Evolutionary conservation across 2,113 vertebrate species (phyloP), one percentile per base, ranked within the genome.

Genomic region (Phalacrocorax pelagicus): DNA sequence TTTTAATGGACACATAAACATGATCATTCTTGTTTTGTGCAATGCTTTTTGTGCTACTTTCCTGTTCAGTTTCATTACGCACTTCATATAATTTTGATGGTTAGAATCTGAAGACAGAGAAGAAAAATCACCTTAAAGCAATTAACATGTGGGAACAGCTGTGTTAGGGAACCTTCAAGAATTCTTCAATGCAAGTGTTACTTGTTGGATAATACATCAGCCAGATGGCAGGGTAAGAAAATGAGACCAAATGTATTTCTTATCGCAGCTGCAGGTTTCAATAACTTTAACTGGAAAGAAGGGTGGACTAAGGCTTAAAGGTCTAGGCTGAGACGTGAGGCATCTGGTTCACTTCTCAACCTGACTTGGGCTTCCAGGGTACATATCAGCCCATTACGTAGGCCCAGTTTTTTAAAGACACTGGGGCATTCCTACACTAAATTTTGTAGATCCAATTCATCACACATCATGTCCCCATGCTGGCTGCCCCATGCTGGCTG

Each of bases 1-100:
- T 93, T 95, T 95, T 95, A 97, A 97, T 94, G 78, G 91, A 89
- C 91, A 69, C 32, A 91, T 91, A 94, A 97, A 95, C 96, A 88
- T 91, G 92, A 93, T 94, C n/a, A 30, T 94, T 95, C 94, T 95
- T 92, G 94, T 71, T 95, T 88, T 59, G 38, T 93, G 82, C 65
- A 89, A 0, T 77, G 69, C 72, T 91, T 91, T 93, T 81, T 92
- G 79, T 90, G 81, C 81, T 85, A 14, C 74, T 92, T 95, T 84
- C 49, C 81, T 91, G 81, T 93, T 96, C 81, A 61, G 62, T 96
- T 94, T 94, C 93, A 94, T 96, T 94, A 94, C 3, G 24, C 79
- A 96, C 72, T 95, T 91, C 84, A 72, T 91, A 71, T 92, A 89
- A 87, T 95, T 94, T 94, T 96, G 92, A 94, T 79, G 84, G 96